Evolutionary conservation across 1,140 invertebrate species (phyloP).

Genomic region (Contarinia nasturtii): DNA sequence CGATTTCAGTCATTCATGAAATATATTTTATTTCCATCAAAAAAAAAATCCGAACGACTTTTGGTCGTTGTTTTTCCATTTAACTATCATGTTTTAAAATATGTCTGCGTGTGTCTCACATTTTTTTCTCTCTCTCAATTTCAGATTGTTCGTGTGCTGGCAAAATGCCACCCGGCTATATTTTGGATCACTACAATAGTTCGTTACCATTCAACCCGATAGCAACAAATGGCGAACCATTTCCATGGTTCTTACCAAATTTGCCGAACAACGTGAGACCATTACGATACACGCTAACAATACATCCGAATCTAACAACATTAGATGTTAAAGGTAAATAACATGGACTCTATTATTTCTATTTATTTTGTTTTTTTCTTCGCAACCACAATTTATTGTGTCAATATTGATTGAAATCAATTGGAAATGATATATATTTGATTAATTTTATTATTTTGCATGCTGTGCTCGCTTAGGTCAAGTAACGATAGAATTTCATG

Average conservation of each 20-base stretch:
- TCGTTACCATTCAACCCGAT: slow-evolving; percentile 37
- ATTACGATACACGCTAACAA: slow-evolving; percentile 67
- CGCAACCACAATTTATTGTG: not conserved
- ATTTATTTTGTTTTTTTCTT: slow-evolving; percentile 3
- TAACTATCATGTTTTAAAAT: not conserved
- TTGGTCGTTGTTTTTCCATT: not conserved
- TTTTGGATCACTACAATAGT: slow-evolving; percentile 37
- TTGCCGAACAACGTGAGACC: slow-evolving; percentile 67
- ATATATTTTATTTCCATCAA: not conserved
- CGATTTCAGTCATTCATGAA: not conserved
- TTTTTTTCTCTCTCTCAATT: slow-evolving; percentile 9
- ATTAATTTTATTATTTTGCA: slow-evolving; percentile 6
- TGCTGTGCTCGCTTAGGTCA: slow-evolving; percentile 42
- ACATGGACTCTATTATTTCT: too few species aligned
- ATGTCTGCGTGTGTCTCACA: not conserved
- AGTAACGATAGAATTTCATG: slow-evolving; percentile 65
- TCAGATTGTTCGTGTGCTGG: slow-evolving; percentile 52
- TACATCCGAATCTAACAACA: slow-evolving; percentile 86
- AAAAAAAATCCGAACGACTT: not conserved
- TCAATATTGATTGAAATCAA: not conserved
- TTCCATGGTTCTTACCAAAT: slow-evolving; percentile 76
- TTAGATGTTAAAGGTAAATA: slow-evolving; percentile 60
- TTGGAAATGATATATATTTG: not conserved
- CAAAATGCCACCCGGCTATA: slow-evolving; percentile 39
- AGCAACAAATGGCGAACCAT: slow-evolving; percentile 59